Base-by-base conservation (phyloP, 2,888 invertebrate genomes). In the Vesta saturnalis region DNA sequence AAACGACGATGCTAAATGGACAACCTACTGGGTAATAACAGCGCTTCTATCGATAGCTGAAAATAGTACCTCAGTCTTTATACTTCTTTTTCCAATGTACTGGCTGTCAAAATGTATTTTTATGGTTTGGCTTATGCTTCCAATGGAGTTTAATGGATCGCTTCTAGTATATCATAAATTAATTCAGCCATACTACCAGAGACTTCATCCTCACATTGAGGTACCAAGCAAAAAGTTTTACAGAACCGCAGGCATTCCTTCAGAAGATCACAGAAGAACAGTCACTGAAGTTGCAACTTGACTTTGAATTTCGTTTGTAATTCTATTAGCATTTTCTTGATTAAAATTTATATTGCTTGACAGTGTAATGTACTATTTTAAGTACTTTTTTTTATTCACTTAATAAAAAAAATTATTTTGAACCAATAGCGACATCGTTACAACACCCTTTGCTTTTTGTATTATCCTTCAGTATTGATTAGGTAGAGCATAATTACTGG, bases 21-120 rank as follows among this genome's bases (percentile, higher is more conserved):
- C 99, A 74, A 99, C 96, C 0, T 99, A 99, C 84, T 99, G 98
- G 99, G 97, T 97, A 78, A 96, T 97, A 5, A 99, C 93, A 86
- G 95, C 97, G 18, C 87, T 94, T 67, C 96, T 99, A 93, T 97
- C 0, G 94, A 95, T 82, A 86, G 94, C 77, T 49, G 47, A 49
- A 49, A 49, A 3, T 49, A 12, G 15, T 18, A n/a, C 39, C 2
- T 15, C 18, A 8, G n/a, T 49, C 3, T 49, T 15, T 14, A 49
- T 19, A 52, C 12, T n/a, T 92, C 99, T 78, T 91, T 92, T 99
- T 82, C 99, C 99, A 3, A 89, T 99, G 73, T 98, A 97, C 84
- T 97, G 96, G 95, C 88, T 97, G 54, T 84, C 92, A 60, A 97
- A 97, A 91, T 94, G 95, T 82, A 83, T 92, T 74, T 94, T 96